Evolutionary conservation across 2,113 vertebrate species (phyloP).

Genomic region (Pedetes capensis): DNA sequence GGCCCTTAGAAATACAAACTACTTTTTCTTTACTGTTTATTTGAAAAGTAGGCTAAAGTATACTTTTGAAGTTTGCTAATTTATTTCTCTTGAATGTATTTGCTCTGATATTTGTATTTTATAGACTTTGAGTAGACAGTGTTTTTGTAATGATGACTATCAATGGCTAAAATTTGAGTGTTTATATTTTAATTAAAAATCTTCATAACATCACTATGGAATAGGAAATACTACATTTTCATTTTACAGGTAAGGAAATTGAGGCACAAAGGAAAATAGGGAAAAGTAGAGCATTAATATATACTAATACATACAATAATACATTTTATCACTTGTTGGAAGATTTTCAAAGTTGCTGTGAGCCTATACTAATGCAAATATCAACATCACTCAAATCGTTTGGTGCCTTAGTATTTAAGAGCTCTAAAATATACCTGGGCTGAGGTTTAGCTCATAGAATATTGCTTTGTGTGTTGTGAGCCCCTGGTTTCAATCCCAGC

Average conservation of each 20-base stretch:
- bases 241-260: slow-evolving; percentile 31
- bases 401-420: background rate
- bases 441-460: too few species aligned
- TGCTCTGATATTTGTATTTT: slow-evolving; percentile 32
- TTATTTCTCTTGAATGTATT: background rate
- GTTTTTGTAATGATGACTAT: slow-evolving; percentile 13
- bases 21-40: slow-evolving; percentile 15
- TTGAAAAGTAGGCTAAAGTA: background rate
- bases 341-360: background rate
- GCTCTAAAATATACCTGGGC: too few species aligned
- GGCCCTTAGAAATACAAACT: background rate
- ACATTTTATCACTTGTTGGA: background rate
- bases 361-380: background rate
- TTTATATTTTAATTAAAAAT: slow-evolving; percentile 4
- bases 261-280: background rate
- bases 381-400: background rate
- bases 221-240: background rate
- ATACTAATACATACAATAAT: background rate
- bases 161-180: background rate
- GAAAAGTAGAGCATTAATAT: background rate
- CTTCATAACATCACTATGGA: background rate
- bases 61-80: background rate
- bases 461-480: too few species aligned
- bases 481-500: too few species aligned
- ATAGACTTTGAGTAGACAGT: background rate